Conservation (phyloP, 1,140 invertebrate genomes). For the Drosophila cardini region DNA sequence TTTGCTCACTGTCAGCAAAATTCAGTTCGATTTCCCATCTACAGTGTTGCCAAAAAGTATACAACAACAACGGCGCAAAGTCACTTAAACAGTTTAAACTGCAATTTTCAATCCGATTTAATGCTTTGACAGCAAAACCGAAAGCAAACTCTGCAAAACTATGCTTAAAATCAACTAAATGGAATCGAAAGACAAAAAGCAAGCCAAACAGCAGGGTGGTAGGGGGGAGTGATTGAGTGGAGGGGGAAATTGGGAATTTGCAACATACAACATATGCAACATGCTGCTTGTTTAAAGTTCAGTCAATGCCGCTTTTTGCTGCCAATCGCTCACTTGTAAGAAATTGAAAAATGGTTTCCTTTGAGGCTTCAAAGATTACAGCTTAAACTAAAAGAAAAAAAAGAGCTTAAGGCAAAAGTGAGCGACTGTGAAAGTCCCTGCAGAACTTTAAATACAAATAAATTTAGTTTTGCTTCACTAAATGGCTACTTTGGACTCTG, state of each 20-base stretch:
- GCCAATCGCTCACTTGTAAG: constrained; percentile 4
- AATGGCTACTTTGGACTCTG: too few species aligned
- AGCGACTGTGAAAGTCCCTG: too few species aligned
- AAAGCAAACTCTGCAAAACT: constrained; percentile 24
- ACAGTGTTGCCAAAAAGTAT: constrained; percentile 9
- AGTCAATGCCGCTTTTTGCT: constrained; percentile 24
- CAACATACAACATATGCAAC: constrained; percentile 10
- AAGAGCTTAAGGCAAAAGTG: too few species aligned
- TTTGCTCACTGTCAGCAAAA: constrained; percentile 7
- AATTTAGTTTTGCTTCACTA: too few species aligned
- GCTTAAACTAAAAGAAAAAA: background rate
- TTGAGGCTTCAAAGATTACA: constrained; percentile 29
- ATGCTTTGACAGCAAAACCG: constrained; percentile 30
- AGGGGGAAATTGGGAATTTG: background rate
- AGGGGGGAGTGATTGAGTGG: background rate
- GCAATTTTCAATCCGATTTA: constrained; percentile 42
- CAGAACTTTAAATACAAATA: too few species aligned
- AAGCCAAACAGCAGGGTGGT: background rate
- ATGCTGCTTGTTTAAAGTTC: constrained; percentile 13
- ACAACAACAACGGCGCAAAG: constrained; percentile 13
- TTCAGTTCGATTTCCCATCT: background rate
- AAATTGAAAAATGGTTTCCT: background rate
- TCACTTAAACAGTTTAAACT: constrained; percentile 22
- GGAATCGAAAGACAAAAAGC: constrained; percentile 15
- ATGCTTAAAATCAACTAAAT: constrained; percentile 34